Base-by-base conservation (phyloP, 2,888 invertebrate genomes). In the Eumacrocentrus americanus region DNA sequence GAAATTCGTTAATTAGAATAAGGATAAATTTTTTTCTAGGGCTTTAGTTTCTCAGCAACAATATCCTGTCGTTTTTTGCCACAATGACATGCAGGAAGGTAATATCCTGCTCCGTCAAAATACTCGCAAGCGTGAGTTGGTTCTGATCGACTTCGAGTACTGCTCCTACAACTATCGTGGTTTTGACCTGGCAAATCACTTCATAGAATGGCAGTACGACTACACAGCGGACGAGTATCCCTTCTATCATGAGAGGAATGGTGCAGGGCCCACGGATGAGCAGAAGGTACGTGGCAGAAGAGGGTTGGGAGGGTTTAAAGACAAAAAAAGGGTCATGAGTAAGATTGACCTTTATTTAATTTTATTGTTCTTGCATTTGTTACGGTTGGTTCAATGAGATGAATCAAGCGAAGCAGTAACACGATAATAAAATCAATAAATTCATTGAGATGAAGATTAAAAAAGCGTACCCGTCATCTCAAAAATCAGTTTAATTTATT, bases 41-140 rank as follows among this genome's bases (percentile, higher is more conserved):
- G 72, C 72, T 22, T 60, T 78, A n/a, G 73, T 76, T 2, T 71
- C 42, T 18, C 75, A 73, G 42, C 74, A 76, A 2, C 81, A 82
- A 56, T 73, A 83, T 53, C 92, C 94, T 0, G 94, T 96, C 0
- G 90, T 94, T 0, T 97, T 97, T 82, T 95, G 94, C 70, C 97
- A 97, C 80, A 97, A 97, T 78, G 97, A 97, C 75, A 84, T 96
- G 83, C 96, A 97, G 79, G 95, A 95, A 84, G 96, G 94, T 81
- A 86, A 88, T 76, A 88, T 89, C 68, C 78, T 89, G n/a, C 75
- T 87, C 61, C 81, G 82, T 42, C 82, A 84, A 66, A 84, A 79
- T 56, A 70, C 75, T 11, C 83, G 83, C 0, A 85, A 86, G 54
- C 87, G 88, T 0, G 86, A 87, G 65, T 81, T 94, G 29, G 90